These are phyloP conservation scores for Scaptomyza cyrtandrae DNA, from an alignment of 2,888 invertebrate genomes.

Conservation along the genomic window DNA sequence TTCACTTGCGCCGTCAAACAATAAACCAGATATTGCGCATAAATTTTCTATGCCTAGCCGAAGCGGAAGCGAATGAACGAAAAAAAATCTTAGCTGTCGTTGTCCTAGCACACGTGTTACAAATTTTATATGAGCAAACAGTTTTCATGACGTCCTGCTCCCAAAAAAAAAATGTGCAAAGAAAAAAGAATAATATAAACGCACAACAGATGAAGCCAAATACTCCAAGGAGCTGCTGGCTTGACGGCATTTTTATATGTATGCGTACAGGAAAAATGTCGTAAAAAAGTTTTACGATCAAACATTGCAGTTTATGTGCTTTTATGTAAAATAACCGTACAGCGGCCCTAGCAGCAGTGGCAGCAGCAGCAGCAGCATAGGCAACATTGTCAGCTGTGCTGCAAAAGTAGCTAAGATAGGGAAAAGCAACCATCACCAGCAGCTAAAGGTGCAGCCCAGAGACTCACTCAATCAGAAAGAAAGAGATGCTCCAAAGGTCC, in stretches of 20 bases:
- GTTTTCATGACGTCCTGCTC: conserved; percentile 45
- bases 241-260: conserved; percentile 66
- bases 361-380: conserved; percentile 57
- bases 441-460: conserved; percentile 53
- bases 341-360: conserved; percentile 74
- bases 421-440: neutral
- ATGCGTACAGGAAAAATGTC: conserved; percentile 77
- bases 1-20: conserved; percentile 79
- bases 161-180: conserved; percentile 11
- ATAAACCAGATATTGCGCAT: conserved; percentile 75
- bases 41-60: conserved; percentile 63
- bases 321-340: conserved; percentile 80
- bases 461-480: conserved; percentile 2
- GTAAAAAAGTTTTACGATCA: conserved; percentile 82
- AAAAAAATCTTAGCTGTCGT: conserved; percentile 1
- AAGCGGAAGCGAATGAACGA: neutral
- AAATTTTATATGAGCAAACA: conserved; percentile 78
- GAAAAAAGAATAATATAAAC: conserved; percentile 62
- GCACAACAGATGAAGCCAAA: conserved; percentile 75
- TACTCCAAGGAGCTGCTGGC: conserved; percentile 59
- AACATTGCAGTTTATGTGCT: conserved; percentile 81
- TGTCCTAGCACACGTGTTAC: conserved; percentile 75
- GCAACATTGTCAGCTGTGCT: conserved; percentile 78
- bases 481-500: conserved; percentile 34
- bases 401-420: conserved; percentile 70